These are phyloP conservation scores for Hipposideros armiger DNA, from an alignment of 2,113 vertebrate species.

Conservation along the genomic window DNA sequence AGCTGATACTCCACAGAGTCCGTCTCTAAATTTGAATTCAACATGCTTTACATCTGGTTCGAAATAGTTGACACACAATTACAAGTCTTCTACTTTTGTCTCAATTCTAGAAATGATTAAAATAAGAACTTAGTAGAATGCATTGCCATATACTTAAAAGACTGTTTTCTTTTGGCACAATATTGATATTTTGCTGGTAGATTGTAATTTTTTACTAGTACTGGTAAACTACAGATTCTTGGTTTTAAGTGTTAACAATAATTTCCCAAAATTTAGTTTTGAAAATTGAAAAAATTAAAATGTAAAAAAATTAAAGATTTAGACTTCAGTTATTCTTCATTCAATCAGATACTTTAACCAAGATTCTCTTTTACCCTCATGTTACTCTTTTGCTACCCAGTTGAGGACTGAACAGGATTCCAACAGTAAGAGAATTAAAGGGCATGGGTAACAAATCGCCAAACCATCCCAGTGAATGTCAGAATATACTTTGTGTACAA, in stretches of 20 bases:
- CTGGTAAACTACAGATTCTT: not conserved
- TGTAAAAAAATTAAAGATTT: constrained; percentile 32
- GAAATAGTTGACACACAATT: constrained; percentile 73
- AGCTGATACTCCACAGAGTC: constrained; percentile 56
- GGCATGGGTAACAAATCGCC: not conserved
- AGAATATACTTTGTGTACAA: not conserved
- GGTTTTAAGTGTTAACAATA: constrained; percentile 30
- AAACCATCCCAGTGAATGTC: not conserved
- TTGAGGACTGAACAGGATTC: constrained; percentile 49
- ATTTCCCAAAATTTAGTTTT: constrained; percentile 59
- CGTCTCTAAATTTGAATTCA: constrained; percentile 78
- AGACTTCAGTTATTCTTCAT: constrained; percentile 14
- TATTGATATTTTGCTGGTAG: constrained; percentile 13
- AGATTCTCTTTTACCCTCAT: not conserved
- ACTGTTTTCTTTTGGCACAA: not conserved
- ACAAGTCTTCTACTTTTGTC: constrained; percentile 5
- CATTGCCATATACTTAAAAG: not conserved
- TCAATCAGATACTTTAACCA: constrained; percentile 33
- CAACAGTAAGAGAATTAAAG: not conserved
- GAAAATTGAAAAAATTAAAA: constrained; percentile 57
- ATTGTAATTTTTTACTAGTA: constrained; percentile 8
- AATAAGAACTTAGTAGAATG: constrained; percentile 45
- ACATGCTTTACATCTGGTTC: constrained; percentile 76
- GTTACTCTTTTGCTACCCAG: not conserved
- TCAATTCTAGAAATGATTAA: constrained; percentile 61